Base-by-base conservation (phyloP, 2,888 invertebrate species). In the Eristalinus aeneus region DNA sequence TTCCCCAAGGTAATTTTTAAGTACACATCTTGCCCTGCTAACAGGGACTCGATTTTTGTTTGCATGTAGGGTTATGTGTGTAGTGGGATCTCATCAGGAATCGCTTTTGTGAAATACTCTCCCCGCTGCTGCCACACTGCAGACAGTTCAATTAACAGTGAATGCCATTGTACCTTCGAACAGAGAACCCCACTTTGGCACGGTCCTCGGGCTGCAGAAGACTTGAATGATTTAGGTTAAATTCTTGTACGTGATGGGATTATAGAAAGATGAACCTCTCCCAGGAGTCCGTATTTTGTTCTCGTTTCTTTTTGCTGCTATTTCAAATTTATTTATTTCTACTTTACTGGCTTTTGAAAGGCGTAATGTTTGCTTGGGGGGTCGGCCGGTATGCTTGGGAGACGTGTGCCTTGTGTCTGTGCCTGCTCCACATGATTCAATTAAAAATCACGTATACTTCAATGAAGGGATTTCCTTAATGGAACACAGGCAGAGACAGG, bases 161-260 rank as follows among this genome's bases (percentile, higher is more conserved):
- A 80, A 76, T 68, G 60, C 74, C 73, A 60, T 69, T 64, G 63
- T 65, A 76, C 46, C 71, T 61, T 36, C 53, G 20, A 67, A 31
- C n/a, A 20, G 34, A 12, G 36, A 65, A 53, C 32, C 60, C 71
- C 60, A 34, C n/a, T 34, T 36, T n/a, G 6, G 46, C 56, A 61
- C 22, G 53, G 31, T 6, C 67, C 53, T 58, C 36, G 56, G 67
- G 69, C 74, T 74, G 60, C 27, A 27, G 27, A 63, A 64, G 80
- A 80, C 65, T 72, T 58, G 72, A 72, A 80, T 80, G 76, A 80
- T 80, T 79, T 84, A 79, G 80, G 75, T 85, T 80, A 68, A 85
- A 80, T 80, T 85, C 72, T 68, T 58, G 76, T 76, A 85, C 85
- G 85, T 85, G 85, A 80, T 80, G 68, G 75, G 85, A 85, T 85